Percentiles rank a stretch among this genome's conserved stretches.
These are phyloP conservation scores for Coleophora deauratella DNA, from an alignment of 2,888 invertebrate species.

Conservation along the genomic window DNA sequence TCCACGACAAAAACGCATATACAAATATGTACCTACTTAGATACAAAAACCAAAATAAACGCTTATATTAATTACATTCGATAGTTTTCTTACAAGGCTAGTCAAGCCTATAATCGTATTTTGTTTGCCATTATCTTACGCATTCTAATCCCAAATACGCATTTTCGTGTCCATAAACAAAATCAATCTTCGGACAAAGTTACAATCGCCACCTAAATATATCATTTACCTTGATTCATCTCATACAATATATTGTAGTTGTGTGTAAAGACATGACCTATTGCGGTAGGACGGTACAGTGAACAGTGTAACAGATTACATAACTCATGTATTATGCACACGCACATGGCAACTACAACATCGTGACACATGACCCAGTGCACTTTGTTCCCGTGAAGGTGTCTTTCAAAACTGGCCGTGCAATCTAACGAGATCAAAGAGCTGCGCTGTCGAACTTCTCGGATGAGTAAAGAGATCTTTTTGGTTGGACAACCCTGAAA, in stretches of 20 bases:
- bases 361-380: conserved; percentile 9
- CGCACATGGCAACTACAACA: conserved; percentile 6
- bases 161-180: too few relatives aligned
- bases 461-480: background rate
- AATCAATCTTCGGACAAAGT: too few relatives aligned
- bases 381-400: conserved; percentile 2
- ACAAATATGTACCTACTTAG: too few relatives aligned
- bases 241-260: conserved; percentile 15
- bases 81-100: too few relatives aligned
- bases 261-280: conserved; percentile 21
- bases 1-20: too few relatives aligned
- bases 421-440: conserved; percentile 5
- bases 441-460: background rate
- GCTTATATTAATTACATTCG: too few relatives aligned
- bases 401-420: conserved; percentile 10
- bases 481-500: conserved; percentile 8
- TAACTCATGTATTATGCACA: background rate
- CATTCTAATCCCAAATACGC: too few relatives aligned
- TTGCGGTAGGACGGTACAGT: conserved; percentile 39
- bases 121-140: too few relatives aligned
- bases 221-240: conserved; percentile 23
- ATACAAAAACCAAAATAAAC: too few relatives aligned
- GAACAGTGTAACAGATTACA: background rate
- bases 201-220: background rate
- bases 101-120: too few relatives aligned